Evolutionary conservation across 1,140 invertebrate genomes (phyloP), one percentile per base, ranked within the genome.

Genomic region (Drosophila nebulosa): DNA sequence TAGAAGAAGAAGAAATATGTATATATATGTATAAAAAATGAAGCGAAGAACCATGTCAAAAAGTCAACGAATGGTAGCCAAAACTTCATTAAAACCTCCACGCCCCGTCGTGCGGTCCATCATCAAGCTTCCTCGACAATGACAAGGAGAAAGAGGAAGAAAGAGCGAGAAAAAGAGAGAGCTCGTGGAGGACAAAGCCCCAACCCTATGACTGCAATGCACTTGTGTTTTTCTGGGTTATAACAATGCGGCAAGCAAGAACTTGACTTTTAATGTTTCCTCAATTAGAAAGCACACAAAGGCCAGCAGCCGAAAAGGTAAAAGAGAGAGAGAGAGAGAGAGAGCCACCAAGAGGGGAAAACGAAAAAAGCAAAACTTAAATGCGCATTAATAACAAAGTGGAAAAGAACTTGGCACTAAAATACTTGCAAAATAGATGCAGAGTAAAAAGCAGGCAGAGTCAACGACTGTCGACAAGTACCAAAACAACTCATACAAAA

Each of bases 261-360:
- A 86, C 83, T 86, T 86, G 83, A 86, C 81, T 86, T 86, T 86
- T 86, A 86, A 86, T 86, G 81, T 88, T 86, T 86, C 81, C 81
- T 85, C 81, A 85, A 85, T 85, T 85, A 85, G 81, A 85, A 86
- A 62, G 69, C 81, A 74, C 63, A 85, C 80, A 85, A 85, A 86
- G 63, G 73, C 73, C 5, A 18, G 21, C 62, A 80, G 80, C 80
- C 80, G 86, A 85, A 85, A 85, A 85, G 81, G 81, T 85, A 74
- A 69, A 85, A 63, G 77, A 74, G 26, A 73, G 63, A 30, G 56
- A 56, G 32, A 3, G 12, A 24, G 6, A 55, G 36, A 53, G 16
- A 21, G 56, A 56, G 32, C 1, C 12, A 24, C 5, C 53, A 30
- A 52, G 18, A 21, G 16, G 21, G 32, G 56, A 62, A 58, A 69